A percentile compares a stretch with the other conserved stretches of the same genome.
phyloP scores from a whole-genome alignment of 2,888 invertebrate genomes.

The Oasisia sp. region DNA sequence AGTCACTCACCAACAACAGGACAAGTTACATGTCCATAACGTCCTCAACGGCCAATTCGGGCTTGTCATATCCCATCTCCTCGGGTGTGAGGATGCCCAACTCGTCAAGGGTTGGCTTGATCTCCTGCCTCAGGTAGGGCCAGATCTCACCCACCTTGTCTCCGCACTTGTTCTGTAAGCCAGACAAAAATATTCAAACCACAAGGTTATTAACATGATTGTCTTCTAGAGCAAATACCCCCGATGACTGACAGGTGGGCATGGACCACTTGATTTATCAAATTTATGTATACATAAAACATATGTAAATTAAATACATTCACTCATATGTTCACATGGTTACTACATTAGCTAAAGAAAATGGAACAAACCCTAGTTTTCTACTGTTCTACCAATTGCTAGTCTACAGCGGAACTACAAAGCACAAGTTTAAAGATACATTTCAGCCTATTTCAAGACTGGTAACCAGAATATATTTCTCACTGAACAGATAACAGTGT shows the following conservation, averaged over 20 bases:
- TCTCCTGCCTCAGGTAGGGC: conserved; percentile 74
- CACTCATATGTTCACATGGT: not conserved
- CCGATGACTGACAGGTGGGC: no score
- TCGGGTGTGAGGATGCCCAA: conserved; percentile 93
- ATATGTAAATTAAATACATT: no score
- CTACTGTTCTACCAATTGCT: not conserved
- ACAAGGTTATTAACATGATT: conserved; percentile 4
- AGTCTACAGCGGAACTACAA: no score
- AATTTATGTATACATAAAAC: not conserved
- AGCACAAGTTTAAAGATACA: no score
- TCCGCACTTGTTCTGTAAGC: conserved; percentile 81
- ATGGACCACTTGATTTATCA: no score
- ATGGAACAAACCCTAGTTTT: not conserved
- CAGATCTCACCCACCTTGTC: conserved; percentile 73
- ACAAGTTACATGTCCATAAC: conserved; percentile 54
- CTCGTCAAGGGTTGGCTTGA: conserved; percentile 90
- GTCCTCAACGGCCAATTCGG: conserved; percentile 82
- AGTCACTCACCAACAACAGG: not conserved
- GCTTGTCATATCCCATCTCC: conserved; percentile 96
- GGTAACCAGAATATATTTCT: not conserved
- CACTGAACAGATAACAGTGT: conserved; percentile 21
- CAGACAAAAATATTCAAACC: not conserved
- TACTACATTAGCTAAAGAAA: not conserved
- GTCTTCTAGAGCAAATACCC: not conserved
- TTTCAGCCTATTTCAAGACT: not conserved